These are phyloP conservation scores for Brienomyrus brachyistius DNA, from an alignment of 2,113 vertebrate genomes.

Conservation along the genomic window DNA sequence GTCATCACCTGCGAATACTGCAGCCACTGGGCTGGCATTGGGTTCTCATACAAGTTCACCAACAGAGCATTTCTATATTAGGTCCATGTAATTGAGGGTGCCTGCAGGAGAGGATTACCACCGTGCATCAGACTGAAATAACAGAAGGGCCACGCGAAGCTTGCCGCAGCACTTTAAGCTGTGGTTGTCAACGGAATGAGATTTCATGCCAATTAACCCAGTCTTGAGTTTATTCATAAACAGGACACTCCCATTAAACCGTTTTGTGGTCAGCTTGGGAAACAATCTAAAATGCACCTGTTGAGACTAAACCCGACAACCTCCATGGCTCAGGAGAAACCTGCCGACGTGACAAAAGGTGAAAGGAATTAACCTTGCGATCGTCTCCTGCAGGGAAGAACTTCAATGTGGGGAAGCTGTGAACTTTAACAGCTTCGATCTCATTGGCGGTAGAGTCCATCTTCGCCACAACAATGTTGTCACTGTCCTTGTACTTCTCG, in stretches of 20 bases:
- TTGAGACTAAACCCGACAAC: not conserved
- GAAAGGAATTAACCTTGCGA: conserved; percentile 60
- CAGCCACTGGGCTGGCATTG: not conserved
- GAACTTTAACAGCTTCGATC: conserved; percentile 87
- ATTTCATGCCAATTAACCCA: not conserved
- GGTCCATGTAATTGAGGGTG: conserved; percentile 11
- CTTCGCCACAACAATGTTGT: conserved; percentile 78
- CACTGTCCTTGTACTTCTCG: conserved; percentile 76
- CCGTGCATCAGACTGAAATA: not conserved
- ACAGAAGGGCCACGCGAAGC: not conserved
- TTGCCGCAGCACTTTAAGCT: not conserved
- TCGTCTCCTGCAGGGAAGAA: conserved; percentile 84
- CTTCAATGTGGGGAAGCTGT: conserved; percentile 96
- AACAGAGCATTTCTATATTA: not conserved
- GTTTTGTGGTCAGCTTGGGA: not conserved
- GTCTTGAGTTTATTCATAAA: not conserved
- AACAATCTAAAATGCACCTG: not conserved
- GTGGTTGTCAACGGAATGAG: not conserved
- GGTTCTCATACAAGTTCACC: conserved; percentile 12
- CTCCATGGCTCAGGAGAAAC: not conserved
- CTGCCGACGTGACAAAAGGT: no score
- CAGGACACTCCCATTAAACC: not conserved
- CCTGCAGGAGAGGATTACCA: not conserved
- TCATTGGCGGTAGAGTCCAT: conserved; percentile 97
- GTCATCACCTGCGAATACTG: not conserved